Base-by-base conservation (phyloP, 1,140 invertebrate genomes). In the Brachionus rotundiformis region DNA sequence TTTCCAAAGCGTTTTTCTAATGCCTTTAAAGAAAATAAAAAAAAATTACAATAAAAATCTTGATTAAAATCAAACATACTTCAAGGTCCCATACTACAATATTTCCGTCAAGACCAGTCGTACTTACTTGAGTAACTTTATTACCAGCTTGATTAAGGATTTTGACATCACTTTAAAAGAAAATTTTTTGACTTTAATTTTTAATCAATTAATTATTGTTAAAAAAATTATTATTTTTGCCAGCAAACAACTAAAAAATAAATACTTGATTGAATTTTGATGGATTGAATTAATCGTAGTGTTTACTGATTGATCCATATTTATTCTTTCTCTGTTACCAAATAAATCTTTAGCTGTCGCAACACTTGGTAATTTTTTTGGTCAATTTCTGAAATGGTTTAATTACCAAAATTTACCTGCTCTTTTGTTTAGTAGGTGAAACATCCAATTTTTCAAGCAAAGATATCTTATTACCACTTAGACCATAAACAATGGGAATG, bases 261-360 rank as follows among this genome's bases (percentile, higher is more conserved):
- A 29, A 25, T 77, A 77, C 73, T 79, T 79, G 47, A 79, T 79
- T 59, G 76, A 79, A 41, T 79, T 79, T 59, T 79, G 76, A 79
- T 79, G 76, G 27, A 79, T 33, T 13, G 76, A 79, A 54, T 79
- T 63, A 13, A 59, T 16, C 3, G 47, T 61, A 10, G 27, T 54
- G n/a, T 54, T 79, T 3, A 59, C 47, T 11, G 47, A n/a, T 63
- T 54, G 29, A 41, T 79, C 76, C 44, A 59, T 59, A 13, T 79
- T 79, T 3, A 79, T 16, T 79, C 76, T 33, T 33, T 79, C 76
- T 59, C 76, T 36, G 31, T 79, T 79, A 8, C 76, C 76, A 27
- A 79, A 79, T 3, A 79, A 19, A 41, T 63, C 59, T 63, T 79
- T 79, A n/a, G 76, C 76, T 1, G 47, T 59, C 3, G 76, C 76